Conservation (phyloP, 1,140 invertebrate genomes). For the Laupala kohalensis region DNA sequence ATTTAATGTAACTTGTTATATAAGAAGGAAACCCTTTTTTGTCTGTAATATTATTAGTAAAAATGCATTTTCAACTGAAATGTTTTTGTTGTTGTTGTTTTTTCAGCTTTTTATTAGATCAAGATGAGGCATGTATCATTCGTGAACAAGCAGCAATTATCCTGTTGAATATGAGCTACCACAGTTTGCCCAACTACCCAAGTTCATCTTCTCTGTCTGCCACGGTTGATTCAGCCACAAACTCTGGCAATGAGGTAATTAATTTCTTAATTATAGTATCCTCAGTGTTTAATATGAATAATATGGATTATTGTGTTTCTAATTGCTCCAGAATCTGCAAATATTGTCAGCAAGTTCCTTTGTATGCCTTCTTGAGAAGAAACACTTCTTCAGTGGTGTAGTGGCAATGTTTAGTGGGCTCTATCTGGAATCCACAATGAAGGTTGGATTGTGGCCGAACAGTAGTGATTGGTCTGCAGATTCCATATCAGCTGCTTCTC, state of each 20-base stretch:
- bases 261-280: background rate
- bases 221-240: background rate
- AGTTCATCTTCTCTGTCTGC: background rate
- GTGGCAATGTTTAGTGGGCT: background rate
- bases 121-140: slow-evolving; percentile 27
- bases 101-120: slow-evolving; percentile 25
- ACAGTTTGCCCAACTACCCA: slow-evolving; percentile 14
- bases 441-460: background rate
- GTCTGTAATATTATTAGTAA: too few relatives aligned
- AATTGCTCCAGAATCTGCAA: too few relatives aligned
- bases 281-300: too few relatives aligned
- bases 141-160: slow-evolving; percentile 29
- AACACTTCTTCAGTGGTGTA: background rate
- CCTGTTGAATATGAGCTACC: slow-evolving; percentile 25
- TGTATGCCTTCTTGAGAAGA: background rate
- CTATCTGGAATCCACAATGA: background rate
- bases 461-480: background rate
- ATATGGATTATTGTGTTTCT: too few relatives aligned
- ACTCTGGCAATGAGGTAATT: background rate
- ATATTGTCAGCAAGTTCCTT: background rate
- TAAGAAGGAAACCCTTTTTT: too few relatives aligned
- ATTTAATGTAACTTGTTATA: too few relatives aligned
- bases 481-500: background rate
- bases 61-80: too few relatives aligned
- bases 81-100: too few relatives aligned